These are phyloP conservation scores for Gnathochromis pfefferi DNA, from an alignment of 2,113 vertebrate genomes.

Conservation along the genomic window DNA sequence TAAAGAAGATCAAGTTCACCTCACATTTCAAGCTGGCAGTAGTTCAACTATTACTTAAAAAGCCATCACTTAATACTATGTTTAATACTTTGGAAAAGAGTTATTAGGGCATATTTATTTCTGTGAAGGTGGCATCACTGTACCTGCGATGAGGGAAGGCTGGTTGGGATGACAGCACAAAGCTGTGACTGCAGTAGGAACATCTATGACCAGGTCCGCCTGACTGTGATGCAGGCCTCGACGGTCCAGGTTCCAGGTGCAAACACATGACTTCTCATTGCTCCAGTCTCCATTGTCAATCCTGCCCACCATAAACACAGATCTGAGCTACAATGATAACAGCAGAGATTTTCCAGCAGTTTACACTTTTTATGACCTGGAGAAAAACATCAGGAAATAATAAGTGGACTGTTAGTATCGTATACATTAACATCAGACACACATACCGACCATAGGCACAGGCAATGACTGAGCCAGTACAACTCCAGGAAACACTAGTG, in stretches of 20 bases:
- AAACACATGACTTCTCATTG: slow-evolving; percentile 78
- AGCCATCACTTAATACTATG: not conserved
- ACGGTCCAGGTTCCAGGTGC: slow-evolving; percentile 88
- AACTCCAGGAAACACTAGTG: slow-evolving; percentile 84
- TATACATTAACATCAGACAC: not conserved
- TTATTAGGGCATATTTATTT: not conserved
- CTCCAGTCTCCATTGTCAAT: slow-evolving; percentile 84
- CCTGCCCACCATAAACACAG: slow-evolving; percentile 47
- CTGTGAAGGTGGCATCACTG: not conserved
- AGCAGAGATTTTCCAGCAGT: not conserved
- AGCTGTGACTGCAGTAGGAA: slow-evolving; percentile 74
- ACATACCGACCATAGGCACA: slow-evolving; percentile 89
- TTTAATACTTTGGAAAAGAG: not conserved
- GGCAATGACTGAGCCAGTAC: slow-evolving; percentile 81
- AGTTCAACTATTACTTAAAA: not conserved
- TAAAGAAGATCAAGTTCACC: not conserved
- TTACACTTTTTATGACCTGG: not conserved
- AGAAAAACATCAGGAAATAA: not conserved
- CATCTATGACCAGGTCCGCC: slow-evolving; percentile 77
- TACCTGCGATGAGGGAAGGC: slow-evolving; percentile 82
- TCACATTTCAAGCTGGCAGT: not conserved
- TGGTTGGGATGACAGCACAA: slow-evolving; percentile 83
- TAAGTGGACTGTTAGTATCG: not conserved
- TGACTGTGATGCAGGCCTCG: slow-evolving; percentile 70
- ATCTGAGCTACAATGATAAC: not conserved